phyloP scores from a whole-genome alignment of 2,797 vertebrate genomes.

The Lacerta bilineata region DNA sequence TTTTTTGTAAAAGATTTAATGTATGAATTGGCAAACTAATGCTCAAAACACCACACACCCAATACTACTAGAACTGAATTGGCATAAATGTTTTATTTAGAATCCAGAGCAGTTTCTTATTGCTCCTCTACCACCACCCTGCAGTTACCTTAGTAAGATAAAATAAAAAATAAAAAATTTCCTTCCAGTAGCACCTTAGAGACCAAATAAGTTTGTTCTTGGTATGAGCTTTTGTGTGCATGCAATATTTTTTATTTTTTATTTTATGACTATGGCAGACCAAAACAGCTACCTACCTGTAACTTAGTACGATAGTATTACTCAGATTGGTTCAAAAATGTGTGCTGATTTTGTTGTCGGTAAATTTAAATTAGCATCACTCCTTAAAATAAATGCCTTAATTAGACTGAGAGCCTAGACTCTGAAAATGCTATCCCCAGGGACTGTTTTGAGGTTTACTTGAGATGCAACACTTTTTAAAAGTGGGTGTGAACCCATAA shows the following conservation, averaged over 20 bases:
- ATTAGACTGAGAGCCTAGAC: background rate
- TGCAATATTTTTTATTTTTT: no score
- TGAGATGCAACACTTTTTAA: conserved; percentile 45
- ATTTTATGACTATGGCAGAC: no score
- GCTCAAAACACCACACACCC: no score
- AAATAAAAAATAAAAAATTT: no score
- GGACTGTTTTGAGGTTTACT: conserved; percentile 26
- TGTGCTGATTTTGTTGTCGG: conserved; percentile 31
- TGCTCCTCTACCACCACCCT: background rate
- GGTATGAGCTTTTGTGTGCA: no score
- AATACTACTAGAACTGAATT: background rate
- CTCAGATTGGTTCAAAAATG: conserved; percentile 18
- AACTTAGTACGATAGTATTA: background rate
- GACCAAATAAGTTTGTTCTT: no score
- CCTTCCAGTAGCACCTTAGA: no score
- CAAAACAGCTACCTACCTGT: no score
- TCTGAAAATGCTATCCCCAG: background rate
- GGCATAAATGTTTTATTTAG: no score
- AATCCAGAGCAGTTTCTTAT: conserved; percentile 13
- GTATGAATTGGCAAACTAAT: no score
- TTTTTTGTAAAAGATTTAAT: no score
- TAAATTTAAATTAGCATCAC: conserved; percentile 55
- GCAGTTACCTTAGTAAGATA: background rate
- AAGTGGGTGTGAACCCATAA: conserved; percentile 25
- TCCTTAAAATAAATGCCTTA: conserved; percentile 37